A percentile compares a stretch with the other conserved stretches of the same genome.
Conservation (phyloP, 2,113 vertebrate genomes). For the Aspidoscelis tigris region DNA sequence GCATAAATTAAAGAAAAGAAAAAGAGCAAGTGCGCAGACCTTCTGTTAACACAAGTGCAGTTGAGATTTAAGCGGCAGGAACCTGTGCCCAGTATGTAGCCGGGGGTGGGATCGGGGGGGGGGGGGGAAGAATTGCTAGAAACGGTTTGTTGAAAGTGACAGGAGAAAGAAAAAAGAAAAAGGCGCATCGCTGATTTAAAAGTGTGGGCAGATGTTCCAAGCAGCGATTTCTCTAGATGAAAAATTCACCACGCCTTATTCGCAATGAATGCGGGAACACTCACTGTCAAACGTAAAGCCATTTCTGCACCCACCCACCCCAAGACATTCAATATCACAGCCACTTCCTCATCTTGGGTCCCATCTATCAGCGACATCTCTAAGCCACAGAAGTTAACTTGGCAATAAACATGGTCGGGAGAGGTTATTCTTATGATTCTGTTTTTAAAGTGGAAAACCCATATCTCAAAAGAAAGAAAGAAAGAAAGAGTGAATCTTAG, state of each 20-base stretch:
- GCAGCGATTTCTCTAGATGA: neutral
- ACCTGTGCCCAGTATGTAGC: too few species aligned
- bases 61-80: neutral
- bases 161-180: neutral
- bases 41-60: neutral
- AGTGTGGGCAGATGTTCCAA: constrained; percentile 19
- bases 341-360: neutral
- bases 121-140: neutral
- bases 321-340: neutral
- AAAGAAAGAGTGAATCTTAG: neutral
- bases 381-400: constrained; percentile 4
- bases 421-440: neutral
- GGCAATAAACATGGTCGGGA: neutral
- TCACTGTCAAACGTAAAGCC: too few species aligned
- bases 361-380: neutral
- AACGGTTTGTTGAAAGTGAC: constrained; percentile 2
- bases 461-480: neutral
- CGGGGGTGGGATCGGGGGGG: neutral
- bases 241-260: neutral
- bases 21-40: neutral
- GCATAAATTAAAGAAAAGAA: neutral
- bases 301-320: too few species aligned
- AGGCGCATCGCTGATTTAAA: neutral
- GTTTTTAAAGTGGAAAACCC: neutral
- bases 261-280: neutral